phyloP scores from a whole-genome alignment of 2,888 invertebrate genomes.

The Pammene aurita region DNA sequence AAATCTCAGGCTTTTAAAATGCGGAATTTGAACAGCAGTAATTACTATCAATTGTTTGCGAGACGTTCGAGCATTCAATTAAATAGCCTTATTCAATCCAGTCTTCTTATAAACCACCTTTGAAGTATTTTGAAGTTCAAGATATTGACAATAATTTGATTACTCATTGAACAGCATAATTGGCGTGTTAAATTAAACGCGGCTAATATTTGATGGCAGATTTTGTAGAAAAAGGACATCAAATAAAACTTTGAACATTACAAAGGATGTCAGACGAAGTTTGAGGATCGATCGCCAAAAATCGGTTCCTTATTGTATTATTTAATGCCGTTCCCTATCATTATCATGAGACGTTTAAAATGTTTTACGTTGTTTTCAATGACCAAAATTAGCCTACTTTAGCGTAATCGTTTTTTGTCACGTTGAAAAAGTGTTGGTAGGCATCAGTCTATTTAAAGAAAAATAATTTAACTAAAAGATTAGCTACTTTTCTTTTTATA shows the following conservation, averaged over 20 bases:
- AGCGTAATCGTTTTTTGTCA: background rate
- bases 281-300: conserved; percentile 6
- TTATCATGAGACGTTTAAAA: conserved; percentile 2
- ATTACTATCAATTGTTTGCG: too few relatives aligned
- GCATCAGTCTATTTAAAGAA: background rate
- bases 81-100: background rate
- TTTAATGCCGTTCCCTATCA: conserved; percentile 1
- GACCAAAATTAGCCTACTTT: background rate
- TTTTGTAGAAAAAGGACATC: background rate
- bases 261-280: conserved; percentile 5
- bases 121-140: background rate
- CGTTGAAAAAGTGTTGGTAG: background rate
- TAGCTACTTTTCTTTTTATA: too few relatives aligned
- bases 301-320: conserved; percentile 2
- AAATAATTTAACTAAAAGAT: too few relatives aligned
- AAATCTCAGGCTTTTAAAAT: too few relatives aligned
- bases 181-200: conserved; percentile 7
- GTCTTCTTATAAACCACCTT: background rate
- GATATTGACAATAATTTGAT: conserved; percentile 1
- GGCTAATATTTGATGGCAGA: conserved; percentile 1
- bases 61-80: conserved; percentile 3
- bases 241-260: conserved; percentile 11
- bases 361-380: background rate
- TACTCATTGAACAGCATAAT: conserved; percentile 15
- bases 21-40: too few relatives aligned